phyloP scores from a whole-genome alignment of 2,113 vertebrate genomes.

The Mixornis gularis region DNA sequence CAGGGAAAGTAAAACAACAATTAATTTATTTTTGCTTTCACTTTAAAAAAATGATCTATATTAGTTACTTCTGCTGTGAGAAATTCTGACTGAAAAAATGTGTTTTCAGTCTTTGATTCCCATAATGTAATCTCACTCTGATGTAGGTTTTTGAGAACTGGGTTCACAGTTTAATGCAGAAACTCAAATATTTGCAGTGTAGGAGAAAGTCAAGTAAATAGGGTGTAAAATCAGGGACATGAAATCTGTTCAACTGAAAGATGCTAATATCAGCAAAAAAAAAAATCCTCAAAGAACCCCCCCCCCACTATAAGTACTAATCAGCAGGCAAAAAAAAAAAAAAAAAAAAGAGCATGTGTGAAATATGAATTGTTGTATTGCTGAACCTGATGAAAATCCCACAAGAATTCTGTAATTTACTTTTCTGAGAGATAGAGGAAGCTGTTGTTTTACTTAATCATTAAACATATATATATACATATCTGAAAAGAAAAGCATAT shows the following conservation, averaged over 20 bases:
- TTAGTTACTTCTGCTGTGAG: not conserved
- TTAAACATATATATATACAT: not conserved
- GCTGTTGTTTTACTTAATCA: not conserved
- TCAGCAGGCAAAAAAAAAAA: not conserved
- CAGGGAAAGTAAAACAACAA: not conserved
- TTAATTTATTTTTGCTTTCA: not conserved
- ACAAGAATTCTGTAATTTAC: not conserved
- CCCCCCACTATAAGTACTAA: not conserved
- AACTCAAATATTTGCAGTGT: constrained; percentile 39
- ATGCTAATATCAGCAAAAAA: constrained; percentile 6
- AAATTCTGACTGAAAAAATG: constrained; percentile 4
- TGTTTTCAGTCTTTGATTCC: not conserved
- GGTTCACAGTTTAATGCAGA: constrained; percentile 3
- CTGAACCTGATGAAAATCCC: not conserved
- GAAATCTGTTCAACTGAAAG: constrained; percentile 32
- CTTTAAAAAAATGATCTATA: not conserved
- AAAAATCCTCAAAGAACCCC: not conserved
- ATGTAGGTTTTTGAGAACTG: not conserved
- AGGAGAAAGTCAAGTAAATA: constrained; percentile 21
- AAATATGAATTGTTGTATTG: not conserved
- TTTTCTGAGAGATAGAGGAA: not conserved
- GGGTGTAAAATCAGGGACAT: constrained; percentile 12
- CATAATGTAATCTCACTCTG: not conserved
- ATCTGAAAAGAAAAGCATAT: not conserved
- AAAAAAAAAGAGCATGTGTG: not conserved